A percentile compares a stretch with the other conserved stretches of the same genome.
These are phyloP conservation scores for Alfaro cultratus DNA, from an alignment of 2,797 vertebrate genomes.

Conservation along the genomic window DNA sequence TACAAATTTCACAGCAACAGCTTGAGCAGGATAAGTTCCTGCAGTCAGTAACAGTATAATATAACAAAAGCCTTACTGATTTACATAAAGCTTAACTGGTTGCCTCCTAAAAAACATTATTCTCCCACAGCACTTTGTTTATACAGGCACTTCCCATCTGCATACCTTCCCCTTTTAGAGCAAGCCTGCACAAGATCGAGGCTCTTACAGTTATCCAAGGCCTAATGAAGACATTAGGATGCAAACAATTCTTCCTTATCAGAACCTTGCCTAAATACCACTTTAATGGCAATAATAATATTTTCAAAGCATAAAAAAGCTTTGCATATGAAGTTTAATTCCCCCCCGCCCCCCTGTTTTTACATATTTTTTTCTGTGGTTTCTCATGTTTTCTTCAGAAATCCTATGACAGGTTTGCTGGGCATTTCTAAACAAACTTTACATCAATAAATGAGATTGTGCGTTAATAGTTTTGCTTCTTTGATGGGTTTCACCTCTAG, in stretches of 20 bases:
- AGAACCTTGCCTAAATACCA: neutral
- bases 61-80: neutral
- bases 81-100: conserved; percentile 3
- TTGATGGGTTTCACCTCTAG: neutral
- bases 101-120: neutral
- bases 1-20: neutral
- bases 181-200: neutral
- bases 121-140: conserved; percentile 35
- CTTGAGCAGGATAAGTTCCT: neutral
- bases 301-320: neutral
- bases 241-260: conserved; percentile 11
- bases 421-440: neutral
- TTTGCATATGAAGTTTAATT: no score
- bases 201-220: neutral
- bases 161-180: conserved; percentile 37
- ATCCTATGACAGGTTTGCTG: neutral
- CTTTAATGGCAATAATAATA: neutral
- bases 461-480: neutral
- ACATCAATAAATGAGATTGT: neutral
- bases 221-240: neutral
- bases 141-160: conserved; percentile 24
- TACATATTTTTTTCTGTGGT: neutral
- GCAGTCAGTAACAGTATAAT: neutral
- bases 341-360: neutral
- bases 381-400: neutral